Evolutionary conservation across 2,113 vertebrate species (phyloP).

Genomic region (Raja brachyura): DNA sequence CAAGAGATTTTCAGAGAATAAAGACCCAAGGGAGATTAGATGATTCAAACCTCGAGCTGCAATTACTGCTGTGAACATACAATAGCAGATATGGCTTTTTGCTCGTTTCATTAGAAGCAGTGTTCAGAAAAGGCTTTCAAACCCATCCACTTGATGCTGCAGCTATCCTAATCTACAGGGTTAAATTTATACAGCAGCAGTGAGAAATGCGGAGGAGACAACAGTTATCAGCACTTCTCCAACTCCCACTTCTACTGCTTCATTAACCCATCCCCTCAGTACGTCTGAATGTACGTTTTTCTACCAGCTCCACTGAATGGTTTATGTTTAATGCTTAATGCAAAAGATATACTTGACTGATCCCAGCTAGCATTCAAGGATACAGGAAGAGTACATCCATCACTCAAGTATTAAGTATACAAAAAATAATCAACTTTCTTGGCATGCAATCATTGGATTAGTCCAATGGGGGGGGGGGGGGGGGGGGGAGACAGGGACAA

Average conservation of each 20-base stretch:
- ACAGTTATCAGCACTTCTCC: slow-evolving; percentile 22
- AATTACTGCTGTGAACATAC: slow-evolving; percentile 36
- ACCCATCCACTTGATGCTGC: slow-evolving; percentile 21
- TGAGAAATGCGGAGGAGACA: slow-evolving; percentile 45
- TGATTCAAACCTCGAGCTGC: slow-evolving; percentile 47
- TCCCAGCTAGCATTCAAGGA: slow-evolving; percentile 46
- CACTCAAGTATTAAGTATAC: slow-evolving; percentile 59
- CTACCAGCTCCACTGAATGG: slow-evolving; percentile 56
- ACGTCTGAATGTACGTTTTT: slow-evolving; percentile 51
- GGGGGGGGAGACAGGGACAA: slow-evolving; percentile 44
- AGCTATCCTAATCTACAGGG: slow-evolving; percentile 19
- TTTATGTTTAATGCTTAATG: slow-evolving; percentile 42
- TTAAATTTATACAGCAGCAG: slow-evolving; percentile 52
- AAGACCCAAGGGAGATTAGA: slow-evolving; percentile 47
- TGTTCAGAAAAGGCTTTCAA: slow-evolving; percentile 26
- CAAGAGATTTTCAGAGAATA: neutral
- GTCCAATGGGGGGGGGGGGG: slow-evolving; percentile 55
- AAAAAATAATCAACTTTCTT: slow-evolving; percentile 62
- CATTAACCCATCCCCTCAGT: slow-evolving; percentile 46
- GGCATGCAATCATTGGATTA: slow-evolving; percentile 65
- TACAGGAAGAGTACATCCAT: slow-evolving; percentile 47
- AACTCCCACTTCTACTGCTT: slow-evolving; percentile 52
- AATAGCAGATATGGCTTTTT: slow-evolving; percentile 8
- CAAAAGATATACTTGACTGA: slow-evolving; percentile 48
- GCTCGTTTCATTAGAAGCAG: neutral